A percentile compares a stretch with the other conserved stretches of the same genome.
These are phyloP conservation scores for Schrankia costaestrigalis DNA, from an alignment of 2,888 invertebrate species.

Conservation along the genomic window DNA sequence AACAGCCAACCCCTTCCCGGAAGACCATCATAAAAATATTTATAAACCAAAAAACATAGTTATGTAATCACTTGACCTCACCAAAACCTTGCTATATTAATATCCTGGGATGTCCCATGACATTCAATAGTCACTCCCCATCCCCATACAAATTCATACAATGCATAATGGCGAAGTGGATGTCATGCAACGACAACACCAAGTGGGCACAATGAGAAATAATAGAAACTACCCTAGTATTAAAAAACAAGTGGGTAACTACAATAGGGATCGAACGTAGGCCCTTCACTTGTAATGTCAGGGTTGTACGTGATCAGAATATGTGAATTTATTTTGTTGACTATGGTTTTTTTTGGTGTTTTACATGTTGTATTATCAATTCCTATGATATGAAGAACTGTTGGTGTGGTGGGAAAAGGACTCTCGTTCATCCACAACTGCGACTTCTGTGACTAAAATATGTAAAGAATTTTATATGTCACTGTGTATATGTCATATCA, in stretches of 20 bases:
- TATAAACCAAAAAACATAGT: too few species aligned
- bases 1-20: too few species aligned
- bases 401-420: not conserved
- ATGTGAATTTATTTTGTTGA: slow-evolving; percentile 44
- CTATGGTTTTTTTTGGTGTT: slow-evolving; percentile 21
- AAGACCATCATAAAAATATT: too few species aligned
- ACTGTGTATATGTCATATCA: too few species aligned
- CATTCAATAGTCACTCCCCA: slow-evolving; percentile 13
- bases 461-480: too few species aligned
- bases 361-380: slow-evolving; percentile 22
- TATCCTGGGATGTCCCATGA: slow-evolving; percentile 42
- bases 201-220: slow-evolving; percentile 64
- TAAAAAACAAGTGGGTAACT: slow-evolving; percentile 74
- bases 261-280: slow-evolving; percentile 70
- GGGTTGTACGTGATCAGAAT: slow-evolving; percentile 71
- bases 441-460: too few species aligned
- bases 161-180: slow-evolving; percentile 49
- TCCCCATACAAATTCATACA: slow-evolving; percentile 24
- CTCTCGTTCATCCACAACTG: too few species aligned
- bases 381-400: not conserved
- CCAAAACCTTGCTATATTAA: slow-evolving; percentile 52
- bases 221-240: slow-evolving; percentile 76
- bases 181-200: slow-evolving; percentile 73
- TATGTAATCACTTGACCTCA: slow-evolving; percentile 61
- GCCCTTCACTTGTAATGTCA: slow-evolving; percentile 56